Evolutionary conservation across 2,797 vertebrate species (phyloP).

Genomic region (Sebastes diploproa): DNA sequence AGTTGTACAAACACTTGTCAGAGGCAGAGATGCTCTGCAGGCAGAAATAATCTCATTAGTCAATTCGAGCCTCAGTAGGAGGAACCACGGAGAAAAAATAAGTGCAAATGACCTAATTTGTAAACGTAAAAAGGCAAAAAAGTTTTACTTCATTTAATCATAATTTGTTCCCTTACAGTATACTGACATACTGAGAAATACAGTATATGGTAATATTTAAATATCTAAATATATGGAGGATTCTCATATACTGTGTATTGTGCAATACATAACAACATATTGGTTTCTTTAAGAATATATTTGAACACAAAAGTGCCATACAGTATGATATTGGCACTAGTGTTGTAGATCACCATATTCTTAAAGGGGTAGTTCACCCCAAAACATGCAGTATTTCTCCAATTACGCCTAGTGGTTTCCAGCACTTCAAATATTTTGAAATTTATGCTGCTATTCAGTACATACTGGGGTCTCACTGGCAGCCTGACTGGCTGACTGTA

Average conservation of each 20-base stretch:
- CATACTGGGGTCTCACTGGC: not conserved
- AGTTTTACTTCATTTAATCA: not conserved
- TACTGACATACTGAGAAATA: not conserved
- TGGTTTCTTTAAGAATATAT: not conserved
- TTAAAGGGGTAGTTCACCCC: too few relatives aligned
- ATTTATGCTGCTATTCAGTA: not conserved
- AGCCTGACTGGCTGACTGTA: constrained; percentile 14
- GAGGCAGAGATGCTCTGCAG: not conserved
- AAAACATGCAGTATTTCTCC: too few relatives aligned
- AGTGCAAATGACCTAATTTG: not conserved
- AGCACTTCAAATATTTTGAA: not conserved
- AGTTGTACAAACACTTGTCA: not conserved
- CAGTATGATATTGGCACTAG: not conserved
- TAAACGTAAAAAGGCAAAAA: not conserved
- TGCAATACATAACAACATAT: not conserved
- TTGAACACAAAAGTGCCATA: not conserved
- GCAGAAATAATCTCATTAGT: not conserved
- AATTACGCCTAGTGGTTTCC: too few relatives aligned
- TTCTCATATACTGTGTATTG: not conserved
- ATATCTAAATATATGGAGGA: not conserved
- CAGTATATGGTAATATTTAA: not conserved
- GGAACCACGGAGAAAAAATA: not conserved
- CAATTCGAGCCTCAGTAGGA: not conserved
- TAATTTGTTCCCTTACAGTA: not conserved
- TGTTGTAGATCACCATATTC: not conserved